phyloP scores from a whole-genome alignment of 2,797 vertebrate species.

The Tamandua tetradactyla region DNA sequence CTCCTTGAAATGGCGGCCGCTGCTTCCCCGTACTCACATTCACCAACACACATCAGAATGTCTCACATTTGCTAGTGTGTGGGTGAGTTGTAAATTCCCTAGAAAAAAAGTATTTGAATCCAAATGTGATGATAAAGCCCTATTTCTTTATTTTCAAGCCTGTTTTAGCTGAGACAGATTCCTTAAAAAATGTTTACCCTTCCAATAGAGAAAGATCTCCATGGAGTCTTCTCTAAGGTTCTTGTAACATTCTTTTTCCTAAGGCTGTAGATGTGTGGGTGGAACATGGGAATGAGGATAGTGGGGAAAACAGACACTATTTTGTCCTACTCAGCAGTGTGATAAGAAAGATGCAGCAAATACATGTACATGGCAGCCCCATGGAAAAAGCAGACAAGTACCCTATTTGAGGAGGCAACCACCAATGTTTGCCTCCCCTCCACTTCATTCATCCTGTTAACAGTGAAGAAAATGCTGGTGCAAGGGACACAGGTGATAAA shows the following conservation, averaged over 20 bases:
- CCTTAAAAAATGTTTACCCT: not conserved
- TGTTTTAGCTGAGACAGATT: not conserved
- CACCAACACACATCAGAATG: slow-evolving; percentile 72
- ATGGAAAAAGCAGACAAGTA: no score
- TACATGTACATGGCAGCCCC: not conserved
- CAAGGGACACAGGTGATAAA: not conserved
- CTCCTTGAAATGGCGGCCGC: slow-evolving; percentile 89
- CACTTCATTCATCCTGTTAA: no score
- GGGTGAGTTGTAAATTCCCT: not conserved
- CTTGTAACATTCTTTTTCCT: slow-evolving; percentile 55
- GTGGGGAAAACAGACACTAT: not conserved
- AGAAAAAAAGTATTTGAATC: not conserved
- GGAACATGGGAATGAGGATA: slow-evolving; percentile 59
- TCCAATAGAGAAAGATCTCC: not conserved
- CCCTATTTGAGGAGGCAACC: no score
- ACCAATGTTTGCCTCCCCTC: no score
- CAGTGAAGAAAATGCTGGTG: no score
- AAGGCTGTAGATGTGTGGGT: slow-evolving; percentile 66
- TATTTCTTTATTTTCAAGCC: not conserved
- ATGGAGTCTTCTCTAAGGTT: not conserved
- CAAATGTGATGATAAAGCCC: not conserved
- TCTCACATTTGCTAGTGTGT: not conserved
- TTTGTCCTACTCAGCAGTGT: slow-evolving; percentile 41
- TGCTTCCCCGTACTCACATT: slow-evolving; percentile 77
- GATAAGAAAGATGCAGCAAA: slow-evolving; percentile 44